Percentiles rank a stretch among this genome's conserved stretches.
These are phyloP conservation scores for Poecilia wingei DNA, from an alignment of 2,797 vertebrate genomes.

Conservation along the genomic window DNA sequence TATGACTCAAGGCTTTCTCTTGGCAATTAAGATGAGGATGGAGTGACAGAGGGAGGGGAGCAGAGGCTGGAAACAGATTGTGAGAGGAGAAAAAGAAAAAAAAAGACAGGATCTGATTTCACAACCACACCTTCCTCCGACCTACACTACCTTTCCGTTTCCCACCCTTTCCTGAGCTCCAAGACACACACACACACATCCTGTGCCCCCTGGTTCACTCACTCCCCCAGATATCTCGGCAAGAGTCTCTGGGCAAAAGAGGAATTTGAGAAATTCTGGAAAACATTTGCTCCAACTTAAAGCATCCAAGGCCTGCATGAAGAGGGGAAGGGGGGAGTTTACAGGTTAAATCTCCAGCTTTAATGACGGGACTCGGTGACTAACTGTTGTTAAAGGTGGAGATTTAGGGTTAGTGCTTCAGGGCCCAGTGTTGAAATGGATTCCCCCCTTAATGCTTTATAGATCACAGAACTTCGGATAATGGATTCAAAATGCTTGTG, in stretches of 20 bases:
- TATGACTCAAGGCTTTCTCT: not conserved
- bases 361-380: conserved; percentile 59
- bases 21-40: conserved; percentile 20
- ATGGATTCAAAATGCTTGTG: not conserved
- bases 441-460: not conserved
- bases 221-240: conserved; percentile 77
- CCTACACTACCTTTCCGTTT: conserved; percentile 81
- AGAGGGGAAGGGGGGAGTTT: conserved; percentile 39
- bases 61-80: conserved; percentile 46
- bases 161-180: conserved; percentile 83
- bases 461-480: not conserved
- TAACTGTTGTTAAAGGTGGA: conserved; percentile 41
- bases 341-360: conserved; percentile 70
- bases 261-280: conserved; percentile 80
- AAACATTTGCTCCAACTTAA: conserved; percentile 78
- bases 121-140: conserved; percentile 74
- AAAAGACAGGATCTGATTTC: conserved; percentile 74
- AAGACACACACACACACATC: conserved; percentile 35
- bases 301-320: conserved; percentile 52
- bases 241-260: conserved; percentile 70
- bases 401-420: conserved; percentile 44
- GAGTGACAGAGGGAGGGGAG: conserved; percentile 18
- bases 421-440: conserved; percentile 27
- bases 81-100: conserved; percentile 54
- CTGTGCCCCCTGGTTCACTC: conserved; percentile 60